Evolutionary conservation across 2,888 invertebrate species (phyloP).

Genomic region (Eupeodes latifasciatus): DNA sequence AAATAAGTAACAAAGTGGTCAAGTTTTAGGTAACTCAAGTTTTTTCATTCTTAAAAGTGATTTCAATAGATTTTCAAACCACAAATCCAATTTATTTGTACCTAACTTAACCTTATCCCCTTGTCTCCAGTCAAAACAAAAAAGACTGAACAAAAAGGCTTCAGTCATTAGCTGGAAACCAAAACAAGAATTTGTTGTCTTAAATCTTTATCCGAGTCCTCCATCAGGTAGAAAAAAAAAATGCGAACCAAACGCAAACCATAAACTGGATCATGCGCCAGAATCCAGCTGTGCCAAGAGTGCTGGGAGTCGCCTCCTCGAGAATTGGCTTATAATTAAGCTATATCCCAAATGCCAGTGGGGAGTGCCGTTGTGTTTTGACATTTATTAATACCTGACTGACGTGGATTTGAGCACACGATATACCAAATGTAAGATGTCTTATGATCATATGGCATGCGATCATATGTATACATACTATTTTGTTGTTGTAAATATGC

Average conservation of each 20-base stretch:
- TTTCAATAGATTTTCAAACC: conserved; percentile 10
- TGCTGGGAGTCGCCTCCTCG: conserved; percentile 77
- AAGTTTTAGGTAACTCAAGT: background rate
- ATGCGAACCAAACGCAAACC: conserved; percentile 32
- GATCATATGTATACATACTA: conserved; percentile 39
- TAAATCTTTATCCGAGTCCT: conserved; percentile 8
- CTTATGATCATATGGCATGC: conserved; percentile 63
- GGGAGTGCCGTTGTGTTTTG: conserved; percentile 80
- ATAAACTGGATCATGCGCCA: conserved; percentile 71
- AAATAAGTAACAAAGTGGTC: background rate
- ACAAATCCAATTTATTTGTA: conserved; percentile 13
- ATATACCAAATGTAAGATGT: conserved; percentile 37
- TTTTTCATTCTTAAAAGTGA: background rate
- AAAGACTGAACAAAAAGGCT: background rate
- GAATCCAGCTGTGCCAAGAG: conserved; percentile 80
- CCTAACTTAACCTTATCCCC: conserved; percentile 10
- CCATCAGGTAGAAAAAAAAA: conserved; percentile 42
- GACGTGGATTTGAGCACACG: conserved; percentile 81
- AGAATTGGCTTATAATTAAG: conserved; percentile 81
- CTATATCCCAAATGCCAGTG: conserved; percentile 79
- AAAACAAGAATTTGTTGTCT: background rate
- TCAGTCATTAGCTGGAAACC: conserved; percentile 19
- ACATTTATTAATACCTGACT: conserved; percentile 83
- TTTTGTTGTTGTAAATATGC: conserved; percentile 4
- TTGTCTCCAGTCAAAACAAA: background rate